Percentiles rank a stretch among this genome's conserved stretches.
phyloP scores from a whole-genome alignment of 2,797 vertebrate genomes.

The Ctenosaura bakeri region DNA sequence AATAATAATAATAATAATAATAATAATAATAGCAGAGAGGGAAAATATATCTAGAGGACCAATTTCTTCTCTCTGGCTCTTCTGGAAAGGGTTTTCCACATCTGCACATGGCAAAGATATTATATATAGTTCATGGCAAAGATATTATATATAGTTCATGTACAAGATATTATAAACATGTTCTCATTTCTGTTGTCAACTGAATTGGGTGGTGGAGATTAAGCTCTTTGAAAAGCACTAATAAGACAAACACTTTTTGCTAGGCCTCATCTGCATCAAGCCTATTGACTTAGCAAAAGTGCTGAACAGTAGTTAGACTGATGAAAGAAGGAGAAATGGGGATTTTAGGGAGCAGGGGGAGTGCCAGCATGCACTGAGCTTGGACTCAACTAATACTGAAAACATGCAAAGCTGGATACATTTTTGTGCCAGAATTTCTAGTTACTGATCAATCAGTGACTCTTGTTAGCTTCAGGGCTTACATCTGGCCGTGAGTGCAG shows the following conservation, averaged over 20 bases:
- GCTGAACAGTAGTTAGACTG: neutral
- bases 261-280: conserved; percentile 5
- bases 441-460: neutral
- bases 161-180: neutral
- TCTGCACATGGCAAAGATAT: too few relatives aligned
- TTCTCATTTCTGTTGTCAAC: conserved; percentile 3
- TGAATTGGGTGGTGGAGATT: neutral
- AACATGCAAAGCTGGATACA: neutral
- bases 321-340: conserved; percentile 9
- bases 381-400: neutral
- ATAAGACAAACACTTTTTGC: conserved; percentile 20
- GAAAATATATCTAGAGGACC: neutral
- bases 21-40: too few relatives aligned
- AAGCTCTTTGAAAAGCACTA: neutral
- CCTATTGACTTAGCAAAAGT: conserved; percentile 34
- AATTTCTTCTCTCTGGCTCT: neutral
- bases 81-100: neutral
- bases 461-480: neutral
- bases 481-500: neutral
- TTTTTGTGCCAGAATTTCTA: conserved; percentile 4
- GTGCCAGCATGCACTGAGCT: neutral
- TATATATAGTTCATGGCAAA: too few relatives aligned
- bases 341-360: neutral
- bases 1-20: too few relatives aligned
- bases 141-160: too few relatives aligned